Conservation (phyloP, 2,888 invertebrate species). For the Eilema depressum region DNA sequence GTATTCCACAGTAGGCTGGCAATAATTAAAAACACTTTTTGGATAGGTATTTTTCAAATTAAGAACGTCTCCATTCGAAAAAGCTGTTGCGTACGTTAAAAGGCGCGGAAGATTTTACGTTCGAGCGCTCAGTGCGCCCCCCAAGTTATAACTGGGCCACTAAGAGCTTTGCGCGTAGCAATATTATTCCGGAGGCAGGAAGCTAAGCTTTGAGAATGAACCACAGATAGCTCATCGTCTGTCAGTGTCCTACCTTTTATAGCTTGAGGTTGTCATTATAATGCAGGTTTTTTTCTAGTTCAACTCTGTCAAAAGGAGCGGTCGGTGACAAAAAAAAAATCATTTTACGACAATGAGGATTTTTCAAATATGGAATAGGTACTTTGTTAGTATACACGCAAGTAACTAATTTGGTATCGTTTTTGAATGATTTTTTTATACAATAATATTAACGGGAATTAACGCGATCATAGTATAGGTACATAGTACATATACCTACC, state of each 20-base stretch:
- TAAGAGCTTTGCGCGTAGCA: slow-evolving; percentile 36
- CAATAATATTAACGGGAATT: too few relatives aligned
- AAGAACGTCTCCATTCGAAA: slow-evolving; percentile 26
- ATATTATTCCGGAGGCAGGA: slow-evolving; percentile 22
- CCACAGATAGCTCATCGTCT: background rate
- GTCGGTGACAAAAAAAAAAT: background rate
- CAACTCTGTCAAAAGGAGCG: background rate
- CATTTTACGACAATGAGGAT: too few relatives aligned
- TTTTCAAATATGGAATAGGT: too few relatives aligned
- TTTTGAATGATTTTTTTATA: too few relatives aligned
- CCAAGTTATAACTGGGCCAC: slow-evolving; percentile 49
- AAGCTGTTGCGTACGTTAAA: slow-evolving; percentile 31
- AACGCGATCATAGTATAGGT: too few relatives aligned
- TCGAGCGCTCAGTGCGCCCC: slow-evolving; percentile 43
- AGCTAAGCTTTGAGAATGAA: slow-evolving; percentile 12
- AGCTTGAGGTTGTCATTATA: background rate
- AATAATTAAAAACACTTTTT: slow-evolving; percentile 2
- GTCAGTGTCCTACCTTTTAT: background rate
- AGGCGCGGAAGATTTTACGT: slow-evolving; percentile 34
- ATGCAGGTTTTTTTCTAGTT: slow-evolving; percentile 3
- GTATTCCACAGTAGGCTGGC: background rate
- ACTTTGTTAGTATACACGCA: too few relatives aligned
- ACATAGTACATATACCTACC: too few relatives aligned
- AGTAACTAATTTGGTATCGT: too few relatives aligned
- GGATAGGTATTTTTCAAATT: slow-evolving; percentile 21